Conservation (phyloP, 2,113 vertebrate species). For the Eclectus roratus region DNA sequence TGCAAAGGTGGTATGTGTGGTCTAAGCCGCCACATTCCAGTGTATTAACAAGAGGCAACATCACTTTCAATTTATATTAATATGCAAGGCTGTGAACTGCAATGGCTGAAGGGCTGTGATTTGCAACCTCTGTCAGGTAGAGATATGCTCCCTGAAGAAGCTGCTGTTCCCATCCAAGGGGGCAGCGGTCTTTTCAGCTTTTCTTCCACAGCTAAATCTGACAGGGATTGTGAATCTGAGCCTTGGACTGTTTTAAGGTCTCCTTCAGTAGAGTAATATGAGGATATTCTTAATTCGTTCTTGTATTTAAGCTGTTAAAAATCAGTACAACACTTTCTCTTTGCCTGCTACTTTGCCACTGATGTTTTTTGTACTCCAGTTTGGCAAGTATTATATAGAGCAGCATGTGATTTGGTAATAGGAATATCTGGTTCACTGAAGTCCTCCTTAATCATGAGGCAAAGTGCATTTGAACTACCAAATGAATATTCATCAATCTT, state of each 20-base stretch:
- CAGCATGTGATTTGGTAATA: not conserved
- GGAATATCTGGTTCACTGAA: constrained; percentile 28
- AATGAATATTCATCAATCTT: constrained; percentile 31
- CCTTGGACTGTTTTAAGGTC: not conserved
- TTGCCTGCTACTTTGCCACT: not conserved
- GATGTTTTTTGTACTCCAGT: not conserved
- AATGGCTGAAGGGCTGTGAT: not conserved
- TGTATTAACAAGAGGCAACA: not conserved
- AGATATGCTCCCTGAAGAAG: not conserved
- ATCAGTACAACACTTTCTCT: not conserved
- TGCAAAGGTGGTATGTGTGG: rapidly evolving
- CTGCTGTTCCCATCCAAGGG: not conserved
- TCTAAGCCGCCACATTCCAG: not conserved
- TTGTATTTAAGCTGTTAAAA: not conserved
- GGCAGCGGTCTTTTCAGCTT: not conserved
- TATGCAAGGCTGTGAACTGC: not conserved
- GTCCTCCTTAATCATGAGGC: not conserved
- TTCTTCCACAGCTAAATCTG: not conserved
- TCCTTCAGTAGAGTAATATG: not conserved
- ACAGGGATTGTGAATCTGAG: not conserved
- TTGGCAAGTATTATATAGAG: not conserved
- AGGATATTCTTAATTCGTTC: not conserved
- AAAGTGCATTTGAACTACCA: constrained; percentile 7
- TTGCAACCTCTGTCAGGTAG: not conserved
- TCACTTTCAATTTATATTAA: not conserved